phyloP scores from a whole-genome alignment of 2,888 invertebrate species.

The Exocentrus adspersus region DNA sequence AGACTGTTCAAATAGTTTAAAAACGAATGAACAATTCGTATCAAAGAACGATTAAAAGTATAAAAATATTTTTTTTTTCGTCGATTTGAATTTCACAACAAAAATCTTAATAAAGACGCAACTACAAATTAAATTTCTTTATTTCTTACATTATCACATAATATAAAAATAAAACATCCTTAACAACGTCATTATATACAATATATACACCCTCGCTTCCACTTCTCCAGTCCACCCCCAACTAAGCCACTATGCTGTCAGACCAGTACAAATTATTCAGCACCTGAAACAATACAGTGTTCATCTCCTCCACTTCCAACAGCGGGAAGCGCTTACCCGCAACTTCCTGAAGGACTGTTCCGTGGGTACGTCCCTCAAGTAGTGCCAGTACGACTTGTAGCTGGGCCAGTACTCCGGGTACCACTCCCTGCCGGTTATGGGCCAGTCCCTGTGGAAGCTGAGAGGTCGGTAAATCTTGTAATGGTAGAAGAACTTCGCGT shows the following conservation, averaged over 20 bases:
- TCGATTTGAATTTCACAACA: too few relatives aligned
- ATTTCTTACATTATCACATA: background rate
- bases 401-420: conserved; percentile 51
- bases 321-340: conserved; percentile 44
- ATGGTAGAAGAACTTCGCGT: conserved; percentile 51
- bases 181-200: background rate
- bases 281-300: conserved; percentile 39
- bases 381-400: conserved; percentile 48
- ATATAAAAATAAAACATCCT: conserved; percentile 14
- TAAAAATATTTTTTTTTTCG: too few relatives aligned
- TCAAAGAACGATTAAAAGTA: too few relatives aligned
- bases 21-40: too few relatives aligned
- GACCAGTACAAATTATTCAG: conserved; percentile 44
- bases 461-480: conserved; percentile 52
- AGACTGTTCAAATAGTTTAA: too few relatives aligned
- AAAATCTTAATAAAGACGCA: too few relatives aligned
- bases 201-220: background rate
- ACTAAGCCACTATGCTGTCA: conserved; percentile 28
- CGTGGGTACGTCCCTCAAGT: conserved; percentile 46
- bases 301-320: too few relatives aligned
- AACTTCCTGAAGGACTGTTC: conserved; percentile 48
- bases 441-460: conserved; percentile 49
- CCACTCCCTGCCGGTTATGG: conserved; percentile 48
- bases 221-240: background rate
- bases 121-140: background rate